Evolutionary conservation across 2,113 vertebrate species (phyloP).

Genomic region (Anas platyrhynchos): DNA sequence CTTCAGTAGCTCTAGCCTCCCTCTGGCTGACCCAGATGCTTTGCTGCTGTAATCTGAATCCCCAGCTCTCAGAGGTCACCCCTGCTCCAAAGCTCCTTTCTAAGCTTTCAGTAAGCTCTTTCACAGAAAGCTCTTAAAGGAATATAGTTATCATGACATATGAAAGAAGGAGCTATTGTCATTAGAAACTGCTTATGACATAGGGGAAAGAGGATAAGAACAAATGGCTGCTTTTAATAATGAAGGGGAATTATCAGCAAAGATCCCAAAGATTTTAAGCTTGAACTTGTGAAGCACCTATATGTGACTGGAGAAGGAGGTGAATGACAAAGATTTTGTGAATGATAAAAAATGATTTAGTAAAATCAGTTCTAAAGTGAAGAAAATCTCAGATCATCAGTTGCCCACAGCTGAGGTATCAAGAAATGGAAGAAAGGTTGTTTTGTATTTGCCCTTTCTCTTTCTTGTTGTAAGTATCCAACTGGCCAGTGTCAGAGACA

Average conservation of each 20-base stretch:
- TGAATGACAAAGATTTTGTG: neutral
- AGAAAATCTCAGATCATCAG: neutral
- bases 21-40: neutral
- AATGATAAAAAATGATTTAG: neutral
- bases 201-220: neutral
- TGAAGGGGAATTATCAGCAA: neutral
- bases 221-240: neutral
- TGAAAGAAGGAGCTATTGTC: neutral
- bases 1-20: neutral
- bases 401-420: neutral
- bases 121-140: neutral
- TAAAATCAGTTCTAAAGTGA: neutral
- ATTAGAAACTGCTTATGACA: neutral
- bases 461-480: neutral
- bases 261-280: neutral
- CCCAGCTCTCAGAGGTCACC: neutral
- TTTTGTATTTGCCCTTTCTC: neutral
- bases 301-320: neutral
- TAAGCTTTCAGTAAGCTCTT: neutral
- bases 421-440: neutral
- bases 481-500: neutral
- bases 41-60: slow-evolving; percentile 16
- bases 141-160: neutral
- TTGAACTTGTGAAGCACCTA: neutral
- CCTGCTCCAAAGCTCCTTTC: neutral